Base-by-base conservation (phyloP, 2,888 invertebrate species). In the Bombylius major region DNA sequence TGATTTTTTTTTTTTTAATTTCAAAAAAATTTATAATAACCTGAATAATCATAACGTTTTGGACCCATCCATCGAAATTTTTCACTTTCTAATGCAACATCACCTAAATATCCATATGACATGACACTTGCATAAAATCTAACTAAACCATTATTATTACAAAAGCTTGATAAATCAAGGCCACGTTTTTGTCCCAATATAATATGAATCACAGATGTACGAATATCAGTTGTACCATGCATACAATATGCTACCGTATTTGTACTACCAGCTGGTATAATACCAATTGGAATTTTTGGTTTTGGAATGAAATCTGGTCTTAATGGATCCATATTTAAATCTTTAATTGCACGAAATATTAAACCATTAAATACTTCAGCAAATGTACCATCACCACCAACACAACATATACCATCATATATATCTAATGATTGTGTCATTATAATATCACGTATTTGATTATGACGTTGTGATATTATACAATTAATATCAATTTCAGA, bases 371-470 rank as follows among this genome's bases (percentile, higher is more conserved):
- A 81, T 36, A 90, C 77, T 73, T 92, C 92, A 8, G 87, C 83
- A 63, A 89, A 86, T 48, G 90, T 88, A 1, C 92, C 92, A 71
- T 93, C 92, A 1, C 92, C 92, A 1, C 92, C 92, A 9, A 92
- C 85, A 70, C 87, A 86, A 23, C 86, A 83, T 31, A 90, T 77
- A 1, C 86, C 87, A 75, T 84, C 79, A 62, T 77, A 80, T 62
- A 75, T 73, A 59, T 83, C 80, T 58, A 82, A 69, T 65, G 79
- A 78, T 56, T 78, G 77, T 56, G 75, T 76, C 51, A 88, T 70
- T 4, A 73, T 62, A 32, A 79, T 79, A 66, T 90, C 88, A 44
- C 81, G 79, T 42, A 89, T 88, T 72, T 90, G 89, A 68, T 87
- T 84, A 31, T 84, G 82, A 57, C 87, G 75, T 67, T 88, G 82